These are phyloP conservation scores for Campylorhamphus procurvoides DNA, from an alignment of 2,113 vertebrate species.

Conservation along the genomic window DNA sequence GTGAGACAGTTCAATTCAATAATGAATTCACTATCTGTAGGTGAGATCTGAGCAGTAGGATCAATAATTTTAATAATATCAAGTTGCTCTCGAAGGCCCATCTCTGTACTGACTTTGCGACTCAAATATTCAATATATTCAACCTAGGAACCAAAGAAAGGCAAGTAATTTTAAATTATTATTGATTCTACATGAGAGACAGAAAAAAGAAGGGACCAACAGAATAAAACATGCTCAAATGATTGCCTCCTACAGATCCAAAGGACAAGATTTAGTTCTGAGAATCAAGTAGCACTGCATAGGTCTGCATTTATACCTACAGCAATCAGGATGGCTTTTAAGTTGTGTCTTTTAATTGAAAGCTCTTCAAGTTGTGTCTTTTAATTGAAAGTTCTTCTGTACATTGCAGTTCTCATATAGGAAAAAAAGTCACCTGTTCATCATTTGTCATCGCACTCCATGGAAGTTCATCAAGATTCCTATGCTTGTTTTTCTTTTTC, in stretches of 20 bases:
- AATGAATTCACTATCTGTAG: conserved; percentile 99
- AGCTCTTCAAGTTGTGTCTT: background rate
- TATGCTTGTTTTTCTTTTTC: conserved; percentile 93
- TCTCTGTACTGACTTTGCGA: conserved; percentile 97
- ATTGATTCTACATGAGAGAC: background rate
- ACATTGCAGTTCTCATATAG: background rate
- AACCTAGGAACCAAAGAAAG: conserved; percentile 80
- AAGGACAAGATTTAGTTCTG: background rate
- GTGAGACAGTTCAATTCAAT: conserved; percentile 99
- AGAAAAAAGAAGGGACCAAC: background rate
- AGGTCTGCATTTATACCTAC: background rate
- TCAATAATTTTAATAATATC: conserved; percentile 99
- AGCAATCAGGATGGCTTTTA: background rate
- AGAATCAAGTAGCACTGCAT: background rate
- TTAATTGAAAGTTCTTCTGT: background rate
- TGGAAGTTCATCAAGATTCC: conserved; percentile 95
- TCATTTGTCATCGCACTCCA: conserved; percentile 99
- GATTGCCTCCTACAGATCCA: background rate
- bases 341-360: background rate
- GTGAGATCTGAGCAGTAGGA: conserved; percentile 95
- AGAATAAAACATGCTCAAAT: background rate
- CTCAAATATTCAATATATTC: conserved; percentile 99
- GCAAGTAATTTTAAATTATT: conserved; percentile 1
- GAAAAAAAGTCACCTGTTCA: conserved; percentile 83
- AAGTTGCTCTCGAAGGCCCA: conserved; percentile 97